Base-by-base conservation (phyloP, 2,797 vertebrate species). In the Brotula barbata region DNA sequence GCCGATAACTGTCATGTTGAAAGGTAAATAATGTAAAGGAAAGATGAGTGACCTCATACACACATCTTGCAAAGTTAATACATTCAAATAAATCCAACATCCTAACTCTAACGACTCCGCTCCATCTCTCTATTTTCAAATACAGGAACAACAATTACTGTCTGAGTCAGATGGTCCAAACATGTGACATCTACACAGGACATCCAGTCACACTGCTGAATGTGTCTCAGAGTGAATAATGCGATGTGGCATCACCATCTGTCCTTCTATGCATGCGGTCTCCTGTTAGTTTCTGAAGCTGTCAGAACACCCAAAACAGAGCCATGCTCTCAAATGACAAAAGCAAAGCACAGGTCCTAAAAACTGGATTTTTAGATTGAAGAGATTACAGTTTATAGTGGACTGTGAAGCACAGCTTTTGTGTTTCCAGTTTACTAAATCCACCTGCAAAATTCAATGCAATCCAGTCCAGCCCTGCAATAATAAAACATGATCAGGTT, bases 181-280 rank as follows among this genome's bases (percentile, higher is more conserved):
- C 10, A 43, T 61, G 61, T 15, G 22, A 17, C 39, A 43, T 25
- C 15, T 16, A 19, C 28, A 31, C 16, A 17, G 44, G 43, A 44
- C 61, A 31, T 53, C 49, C 22, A 66, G 71, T 58, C 41, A 43
- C 41, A 57, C 23, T 39, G 40, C 58, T 72, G 58, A 53, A 48
- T 64, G 55, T 76, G 55, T 70, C 65, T 72, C 67, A 48, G 58
- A 65, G 73, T 80, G 82, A 85, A 78, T 83, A 73, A 83, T 83
- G 73, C 50, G 74, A 88, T 49, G 61, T 82, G 80, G 76, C 81
- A 75, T 55, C 54, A 57, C 83, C 87, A 85, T 89, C 82, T 87
- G 84, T 82, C 62, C 81, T 53, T 70, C 76, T 55, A 53, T 58
- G 53, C 77, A 73, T 83, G 82, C 69, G 74, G 75, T 80, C 75